Evolutionary conservation across 92 coral and sea anemone genomes (phyloP).

Genomic region (Chrysogorgia sp.): DNA sequence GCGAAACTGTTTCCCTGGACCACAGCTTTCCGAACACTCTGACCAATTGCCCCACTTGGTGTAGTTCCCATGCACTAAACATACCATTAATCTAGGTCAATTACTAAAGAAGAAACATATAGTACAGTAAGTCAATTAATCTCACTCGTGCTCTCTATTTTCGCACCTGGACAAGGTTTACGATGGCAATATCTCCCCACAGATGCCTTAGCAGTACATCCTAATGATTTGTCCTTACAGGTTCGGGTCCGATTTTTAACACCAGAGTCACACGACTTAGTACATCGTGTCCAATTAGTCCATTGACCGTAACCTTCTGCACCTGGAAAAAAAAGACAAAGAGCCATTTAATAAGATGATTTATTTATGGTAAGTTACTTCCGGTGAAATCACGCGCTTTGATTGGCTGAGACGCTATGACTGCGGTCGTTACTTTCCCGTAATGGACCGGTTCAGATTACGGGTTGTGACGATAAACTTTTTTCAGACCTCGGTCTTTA

Average conservation of each 20-base stretch:
- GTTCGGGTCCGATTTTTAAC: not conserved
- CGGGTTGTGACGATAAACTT: too few species aligned
- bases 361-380: not conserved
- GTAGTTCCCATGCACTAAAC: slow-evolving; percentile 21
- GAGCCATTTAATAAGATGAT: not conserved
- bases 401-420: too few species aligned
- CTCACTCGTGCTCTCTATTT: not conserved
- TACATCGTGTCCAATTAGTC: slow-evolving; percentile 16
- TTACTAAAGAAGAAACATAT: not conserved
- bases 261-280: not conserved
- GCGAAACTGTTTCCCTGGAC: not conserved
- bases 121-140: not conserved
- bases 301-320: slow-evolving; percentile 21
- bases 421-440: not conserved
- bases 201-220: slow-evolving; percentile 11
- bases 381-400: too few species aligned
- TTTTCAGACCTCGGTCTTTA: too few species aligned
- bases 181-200: not conserved
- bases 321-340: slow-evolving; percentile 1
- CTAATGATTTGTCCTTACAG: not conserved
- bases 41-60: slow-evolving; percentile 22
- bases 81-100: not conserved
- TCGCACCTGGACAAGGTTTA: slow-evolving; percentile 10
- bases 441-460: too few species aligned
- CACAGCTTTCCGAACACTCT: slow-evolving; percentile 21